These are phyloP conservation scores for Hyposmocoma kahamanoa DNA, from an alignment of 1,140 invertebrate species.

Conservation along the genomic window DNA sequence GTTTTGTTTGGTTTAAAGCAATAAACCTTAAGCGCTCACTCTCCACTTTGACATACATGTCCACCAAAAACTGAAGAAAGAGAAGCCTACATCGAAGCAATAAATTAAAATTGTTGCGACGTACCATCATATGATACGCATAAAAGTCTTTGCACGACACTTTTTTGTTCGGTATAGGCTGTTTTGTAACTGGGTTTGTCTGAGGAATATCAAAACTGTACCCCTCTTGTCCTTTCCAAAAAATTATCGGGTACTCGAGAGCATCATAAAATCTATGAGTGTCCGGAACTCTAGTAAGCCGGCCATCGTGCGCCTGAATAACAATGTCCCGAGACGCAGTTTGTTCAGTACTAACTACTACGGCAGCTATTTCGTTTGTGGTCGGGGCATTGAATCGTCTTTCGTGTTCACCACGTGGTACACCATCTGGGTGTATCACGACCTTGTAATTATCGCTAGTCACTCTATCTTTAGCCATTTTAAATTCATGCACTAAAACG, in stretches of 20 bases:
- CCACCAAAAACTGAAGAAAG: slow-evolving; percentile 25
- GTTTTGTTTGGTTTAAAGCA: slow-evolving; percentile 25
- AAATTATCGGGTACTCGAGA: slow-evolving; percentile 27
- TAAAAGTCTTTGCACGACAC: slow-evolving; percentile 26
- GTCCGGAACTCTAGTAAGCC: slow-evolving; percentile 22
- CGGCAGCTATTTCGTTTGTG: slow-evolving; percentile 31
- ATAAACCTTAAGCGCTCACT: slow-evolving; percentile 25
- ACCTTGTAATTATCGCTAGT: slow-evolving; percentile 25
- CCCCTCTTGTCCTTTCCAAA: slow-evolving; percentile 23
- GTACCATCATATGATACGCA: slow-evolving; percentile 28
- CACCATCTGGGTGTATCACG: slow-evolving; percentile 24
- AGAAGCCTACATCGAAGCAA: slow-evolving; percentile 20
- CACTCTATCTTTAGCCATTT: slow-evolving; percentile 28
- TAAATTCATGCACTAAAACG: slow-evolving; percentile 21
- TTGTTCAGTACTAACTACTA: slow-evolving; percentile 23
- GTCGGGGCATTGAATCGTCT: slow-evolving; percentile 23
- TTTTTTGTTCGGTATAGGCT: slow-evolving; percentile 27
- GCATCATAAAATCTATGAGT: slow-evolving; percentile 33
- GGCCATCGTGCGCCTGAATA: slow-evolving; percentile 17
- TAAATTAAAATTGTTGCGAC: slow-evolving; percentile 23
- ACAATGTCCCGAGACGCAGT: slow-evolving; percentile 27
- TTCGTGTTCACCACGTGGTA: slow-evolving; percentile 20
- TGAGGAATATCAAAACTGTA: slow-evolving; percentile 26
- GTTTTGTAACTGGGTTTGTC: slow-evolving; percentile 14
- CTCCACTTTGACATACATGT: slow-evolving; percentile 32